Conservation (phyloP, 2,888 invertebrate genomes). For the Cryptus armator region DNA sequence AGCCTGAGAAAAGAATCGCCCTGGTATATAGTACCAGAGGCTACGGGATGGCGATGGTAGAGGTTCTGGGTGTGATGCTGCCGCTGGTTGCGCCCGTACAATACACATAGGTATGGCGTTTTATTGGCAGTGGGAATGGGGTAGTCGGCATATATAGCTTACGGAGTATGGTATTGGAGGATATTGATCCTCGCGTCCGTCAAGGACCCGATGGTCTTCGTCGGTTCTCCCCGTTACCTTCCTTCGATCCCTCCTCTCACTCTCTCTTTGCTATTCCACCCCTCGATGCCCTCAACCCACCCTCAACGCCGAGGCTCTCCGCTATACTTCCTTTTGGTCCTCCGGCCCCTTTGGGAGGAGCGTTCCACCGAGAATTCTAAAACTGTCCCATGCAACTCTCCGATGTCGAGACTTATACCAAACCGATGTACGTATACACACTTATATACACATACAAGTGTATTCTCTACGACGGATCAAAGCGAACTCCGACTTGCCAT, state of each 20-base stretch:
- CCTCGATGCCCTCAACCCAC: slow-evolving; percentile 31
- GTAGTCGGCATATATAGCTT: slow-evolving; percentile 79
- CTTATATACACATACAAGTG: background rate
- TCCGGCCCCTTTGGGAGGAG: slow-evolving; percentile 49
- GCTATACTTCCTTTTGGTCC: slow-evolving; percentile 47
- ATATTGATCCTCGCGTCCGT: slow-evolving; percentile 85
- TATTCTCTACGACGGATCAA: slow-evolving; percentile 28
- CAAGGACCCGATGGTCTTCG: slow-evolving; percentile 84
- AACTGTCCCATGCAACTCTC: slow-evolving; percentile 57
- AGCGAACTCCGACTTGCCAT: background rate
- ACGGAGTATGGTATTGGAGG: slow-evolving; percentile 84
- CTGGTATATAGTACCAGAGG: slow-evolving; percentile 70
- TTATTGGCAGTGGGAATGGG: slow-evolving; percentile 84
- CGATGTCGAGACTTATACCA: background rate
- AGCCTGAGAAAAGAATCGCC: slow-evolving; percentile 82
- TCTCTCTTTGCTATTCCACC: slow-evolving; percentile 65
- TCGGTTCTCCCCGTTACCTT: slow-evolving; percentile 70
- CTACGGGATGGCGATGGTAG: slow-evolving; percentile 32
- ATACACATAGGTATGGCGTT: slow-evolving; percentile 84
- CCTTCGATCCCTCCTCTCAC: slow-evolving; percentile 70
- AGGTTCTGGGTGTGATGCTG: slow-evolving; percentile 51
- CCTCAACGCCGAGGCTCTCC: slow-evolving; percentile 37
- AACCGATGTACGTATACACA: background rate
- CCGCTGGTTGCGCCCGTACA: slow-evolving; percentile 71
- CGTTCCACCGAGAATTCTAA: slow-evolving; percentile 43